Conservation (phyloP, 2,797 vertebrate genomes). For the Enteromius radiatus region DNA sequence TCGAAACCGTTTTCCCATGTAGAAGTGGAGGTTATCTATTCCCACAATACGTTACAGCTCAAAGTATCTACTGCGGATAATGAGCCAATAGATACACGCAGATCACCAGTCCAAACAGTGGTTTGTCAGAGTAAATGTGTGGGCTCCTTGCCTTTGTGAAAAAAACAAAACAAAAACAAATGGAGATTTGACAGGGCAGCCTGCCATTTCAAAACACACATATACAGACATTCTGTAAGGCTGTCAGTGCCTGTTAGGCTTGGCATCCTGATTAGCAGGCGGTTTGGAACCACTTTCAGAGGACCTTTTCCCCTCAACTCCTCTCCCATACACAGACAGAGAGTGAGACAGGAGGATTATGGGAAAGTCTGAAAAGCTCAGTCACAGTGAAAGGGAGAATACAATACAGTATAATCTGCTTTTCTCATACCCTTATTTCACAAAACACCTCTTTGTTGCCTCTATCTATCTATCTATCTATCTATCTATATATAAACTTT, state of each 20-base stretch:
- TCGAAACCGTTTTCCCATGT: slow-evolving; percentile 36
- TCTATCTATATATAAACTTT: no score
- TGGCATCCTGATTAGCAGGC: slow-evolving; percentile 76
- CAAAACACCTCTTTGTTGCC: background rate
- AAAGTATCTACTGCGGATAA: background rate
- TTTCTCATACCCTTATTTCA: background rate
- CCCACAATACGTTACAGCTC: slow-evolving; percentile 14
- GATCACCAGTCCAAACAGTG: slow-evolving; percentile 40
- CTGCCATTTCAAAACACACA: slow-evolving; percentile 55
- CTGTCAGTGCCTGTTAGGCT: slow-evolving; percentile 78
- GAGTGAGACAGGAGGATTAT: slow-evolving; percentile 54
- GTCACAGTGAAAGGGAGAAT: slow-evolving; percentile 20
- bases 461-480: background rate
- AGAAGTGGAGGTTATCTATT: slow-evolving; percentile 40
- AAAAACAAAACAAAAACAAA: slow-evolving; percentile 67
- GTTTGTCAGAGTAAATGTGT: slow-evolving; percentile 41
- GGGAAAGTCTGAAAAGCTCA: slow-evolving; percentile 51
- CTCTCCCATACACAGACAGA: slow-evolving; percentile 65
- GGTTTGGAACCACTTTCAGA: slow-evolving; percentile 77
- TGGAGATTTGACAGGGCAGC: slow-evolving; percentile 72
- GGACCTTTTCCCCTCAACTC: slow-evolving; percentile 68
- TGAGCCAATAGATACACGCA: slow-evolving; percentile 42
- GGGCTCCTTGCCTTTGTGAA: slow-evolving; percentile 74
- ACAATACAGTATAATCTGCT: background rate
- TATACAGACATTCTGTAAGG: slow-evolving; percentile 61